Evolutionary conservation across 2,113 vertebrate species (phyloP).

Genomic region (Psammodynastes pulverulentus): DNA sequence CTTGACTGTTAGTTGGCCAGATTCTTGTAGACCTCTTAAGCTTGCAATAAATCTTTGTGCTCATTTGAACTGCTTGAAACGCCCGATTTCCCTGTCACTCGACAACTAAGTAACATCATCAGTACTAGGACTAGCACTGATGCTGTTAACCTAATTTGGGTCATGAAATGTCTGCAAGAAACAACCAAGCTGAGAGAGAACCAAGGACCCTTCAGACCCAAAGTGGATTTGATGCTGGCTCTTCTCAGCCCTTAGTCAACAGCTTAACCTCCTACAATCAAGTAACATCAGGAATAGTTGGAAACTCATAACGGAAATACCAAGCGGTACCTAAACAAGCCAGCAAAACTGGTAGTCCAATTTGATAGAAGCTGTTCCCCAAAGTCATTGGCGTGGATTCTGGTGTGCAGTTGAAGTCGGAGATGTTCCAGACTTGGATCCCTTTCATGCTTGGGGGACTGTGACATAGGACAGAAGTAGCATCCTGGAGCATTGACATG

Average conservation of each 20-base stretch:
- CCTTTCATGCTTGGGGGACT: constrained; percentile 54
- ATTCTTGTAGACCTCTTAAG: background rate
- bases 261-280: background rate
- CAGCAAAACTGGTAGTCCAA: constrained; percentile 17
- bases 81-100: too few relatives aligned
- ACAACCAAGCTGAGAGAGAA: too few relatives aligned
- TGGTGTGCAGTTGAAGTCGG: constrained; percentile 37
- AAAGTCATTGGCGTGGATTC: background rate
- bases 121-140: too few relatives aligned
- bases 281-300: background rate
- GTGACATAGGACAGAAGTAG: constrained; percentile 51
- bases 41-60: too few relatives aligned
- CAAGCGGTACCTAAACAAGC: constrained; percentile 44
- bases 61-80: too few relatives aligned
- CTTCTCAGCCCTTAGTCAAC: background rate
- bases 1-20: background rate
- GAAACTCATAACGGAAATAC: background rate
- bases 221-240: background rate
- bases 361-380: background rate
- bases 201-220: background rate
- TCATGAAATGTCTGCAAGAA: too few relatives aligned
- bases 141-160: too few relatives aligned
- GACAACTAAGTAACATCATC: too few relatives aligned
- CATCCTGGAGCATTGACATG: constrained; percentile 54
- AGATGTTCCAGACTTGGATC: constrained; percentile 60